phyloP scores from a whole-genome alignment of 2,797 vertebrate species.

The Chromobotia macracanthus region DNA sequence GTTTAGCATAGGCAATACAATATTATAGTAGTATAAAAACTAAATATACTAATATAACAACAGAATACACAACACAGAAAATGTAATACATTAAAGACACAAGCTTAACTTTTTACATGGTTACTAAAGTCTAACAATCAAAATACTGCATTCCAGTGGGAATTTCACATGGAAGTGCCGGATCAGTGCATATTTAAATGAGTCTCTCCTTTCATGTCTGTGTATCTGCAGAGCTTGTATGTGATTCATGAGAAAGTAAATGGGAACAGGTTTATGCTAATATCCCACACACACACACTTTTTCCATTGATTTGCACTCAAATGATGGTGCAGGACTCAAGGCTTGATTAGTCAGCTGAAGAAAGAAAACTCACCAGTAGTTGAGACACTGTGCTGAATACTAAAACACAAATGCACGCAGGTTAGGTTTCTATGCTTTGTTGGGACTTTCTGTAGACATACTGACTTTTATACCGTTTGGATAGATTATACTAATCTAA shows the following conservation, averaged over 20 bases:
- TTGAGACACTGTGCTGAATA: constrained; percentile 32
- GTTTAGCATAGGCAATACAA: not conserved
- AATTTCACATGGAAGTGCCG: not conserved
- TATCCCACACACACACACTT: not conserved
- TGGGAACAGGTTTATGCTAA: constrained; percentile 30
- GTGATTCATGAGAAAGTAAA: constrained; percentile 32
- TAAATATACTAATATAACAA: not conserved
- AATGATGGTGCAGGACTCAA: constrained; percentile 44
- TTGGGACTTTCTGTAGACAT: no score
- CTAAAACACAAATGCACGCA: constrained; percentile 3
- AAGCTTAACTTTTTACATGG: not conserved
- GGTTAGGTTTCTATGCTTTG: no score
- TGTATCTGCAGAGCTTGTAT: not conserved
- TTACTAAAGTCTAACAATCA: not conserved
- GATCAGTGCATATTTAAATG: constrained; percentile 30
- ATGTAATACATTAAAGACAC: not conserved
- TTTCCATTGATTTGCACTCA: constrained; percentile 40
- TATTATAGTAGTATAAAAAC: not conserved
- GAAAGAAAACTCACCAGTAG: constrained; percentile 27
- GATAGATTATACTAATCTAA: no score
- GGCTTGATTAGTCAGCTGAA: constrained; percentile 44
- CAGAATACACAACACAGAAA: not conserved
- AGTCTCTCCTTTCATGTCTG: not conserved
- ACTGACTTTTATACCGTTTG: no score
- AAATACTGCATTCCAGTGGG: constrained; percentile 20